Evolutionary conservation across 2,888 invertebrate species (phyloP).

Genomic region (Andrena marginata): DNA sequence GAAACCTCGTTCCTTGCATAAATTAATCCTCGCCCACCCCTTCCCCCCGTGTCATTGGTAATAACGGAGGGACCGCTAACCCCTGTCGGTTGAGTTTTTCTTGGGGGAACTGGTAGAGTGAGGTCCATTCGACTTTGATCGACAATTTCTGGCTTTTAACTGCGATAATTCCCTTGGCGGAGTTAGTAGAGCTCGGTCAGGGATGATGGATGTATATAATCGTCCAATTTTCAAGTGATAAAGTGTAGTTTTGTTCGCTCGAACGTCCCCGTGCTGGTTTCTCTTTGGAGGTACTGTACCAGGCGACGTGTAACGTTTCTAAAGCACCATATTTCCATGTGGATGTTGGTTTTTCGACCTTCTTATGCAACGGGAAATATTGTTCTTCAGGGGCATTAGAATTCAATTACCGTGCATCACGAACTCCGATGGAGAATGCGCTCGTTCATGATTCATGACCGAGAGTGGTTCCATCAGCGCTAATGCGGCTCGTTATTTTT

Average conservation of each 20-base stretch:
- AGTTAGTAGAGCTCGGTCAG: too few relatives aligned
- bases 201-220: too few relatives aligned
- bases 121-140: not conserved
- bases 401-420: slow-evolving; percentile 26
- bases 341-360: slow-evolving; percentile 19
- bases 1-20: slow-evolving; percentile 53
- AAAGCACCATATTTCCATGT: not conserved
- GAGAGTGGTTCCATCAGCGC: not conserved
- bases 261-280: not conserved
- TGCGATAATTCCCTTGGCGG: not conserved
- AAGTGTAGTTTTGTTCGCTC: not conserved
- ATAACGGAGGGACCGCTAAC: not conserved
- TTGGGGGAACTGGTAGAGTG: slow-evolving; percentile 10
- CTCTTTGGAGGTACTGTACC: not conserved
- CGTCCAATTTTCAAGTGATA: too few relatives aligned
- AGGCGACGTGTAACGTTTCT: slow-evolving; percentile 6
- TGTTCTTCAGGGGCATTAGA: slow-evolving; percentile 2
- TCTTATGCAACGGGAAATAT: slow-evolving; percentile 27
- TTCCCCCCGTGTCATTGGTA: not conserved
- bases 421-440: slow-evolving; percentile 1
- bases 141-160: not conserved
- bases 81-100: too few relatives aligned
- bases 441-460: not conserved
- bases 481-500: not conserved
- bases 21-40: slow-evolving; percentile 21